Base-by-base conservation (phyloP, 2,888 invertebrate genomes). In the Sphaeridia pumilis region DNA sequence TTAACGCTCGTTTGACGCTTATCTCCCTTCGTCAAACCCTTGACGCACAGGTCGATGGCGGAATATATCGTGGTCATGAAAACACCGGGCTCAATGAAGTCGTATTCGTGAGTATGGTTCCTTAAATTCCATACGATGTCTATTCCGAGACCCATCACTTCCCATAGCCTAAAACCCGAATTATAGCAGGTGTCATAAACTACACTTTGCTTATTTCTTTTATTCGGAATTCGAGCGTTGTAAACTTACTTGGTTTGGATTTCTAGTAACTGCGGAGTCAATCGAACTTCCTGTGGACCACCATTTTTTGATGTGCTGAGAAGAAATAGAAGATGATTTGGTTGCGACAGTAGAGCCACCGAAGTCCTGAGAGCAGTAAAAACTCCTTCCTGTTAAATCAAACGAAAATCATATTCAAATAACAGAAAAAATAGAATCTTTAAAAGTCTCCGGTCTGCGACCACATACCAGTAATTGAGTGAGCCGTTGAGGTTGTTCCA, bases 171-270 rank as follows among this genome's bases (percentile, higher is more conserved):
- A 21, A 25, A 46, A 25, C 34, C n/a, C 34, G 2, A 14, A 48
- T 36, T 14, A 22, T 14, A 48, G 41, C 20, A 41, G 20, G 17
- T 17, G 7, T 41, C 7, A 44, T 14, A 44, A 44, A 10, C 12
- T 20, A 36, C 4, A 22, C 25, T 50, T 50, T n/a, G 43, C 31
- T 45, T 44, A 14, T 17, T 25, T 25, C 25, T 26, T 10, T 5
- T 14, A 3, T 25, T 28, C 20, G 17, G 35, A 20, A 27, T 27
- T 36, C 46, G 36, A 49, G 22, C 41, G 35, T 14, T 36, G 20
- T 44, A 25, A 35, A 36, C 52, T 54, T 56, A 61, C 64, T 59
- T 61, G 20, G 56, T 54, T 41, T 64, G 64, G 34, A 64, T 54
- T 49, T 64, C 64, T 4, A 57, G 26, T 14, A 61, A 51, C 35